Conservation (phyloP, 1,140 invertebrate genomes). For the Orchesella cincta region DNA sequence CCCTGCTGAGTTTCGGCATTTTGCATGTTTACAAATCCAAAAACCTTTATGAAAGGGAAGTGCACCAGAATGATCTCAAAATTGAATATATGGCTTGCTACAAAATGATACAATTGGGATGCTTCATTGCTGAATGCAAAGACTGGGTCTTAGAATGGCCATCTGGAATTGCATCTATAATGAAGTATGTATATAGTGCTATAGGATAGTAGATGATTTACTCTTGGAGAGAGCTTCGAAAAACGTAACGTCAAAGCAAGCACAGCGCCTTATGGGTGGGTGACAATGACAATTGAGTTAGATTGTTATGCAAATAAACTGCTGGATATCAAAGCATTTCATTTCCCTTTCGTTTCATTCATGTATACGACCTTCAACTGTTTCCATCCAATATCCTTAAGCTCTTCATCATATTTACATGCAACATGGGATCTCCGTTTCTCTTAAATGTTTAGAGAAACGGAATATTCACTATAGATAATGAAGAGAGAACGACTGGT, state of each 20-base stretch:
- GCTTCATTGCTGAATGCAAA: neutral
- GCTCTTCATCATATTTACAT: too few species aligned
- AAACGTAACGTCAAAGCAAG: neutral
- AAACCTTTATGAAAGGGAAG: constrained; percentile 18
- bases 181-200: constrained; percentile 17
- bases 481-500: too few species aligned
- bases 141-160: neutral
- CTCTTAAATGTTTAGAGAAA: too few species aligned
- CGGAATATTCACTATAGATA: too few species aligned
- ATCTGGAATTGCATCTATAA: constrained; percentile 14
- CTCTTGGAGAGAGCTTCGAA: neutral
- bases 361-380: too few species aligned
- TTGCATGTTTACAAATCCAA: constrained; percentile 6
- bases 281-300: constrained; percentile 46
- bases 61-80: constrained; percentile 8
- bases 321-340: constrained; percentile 24
- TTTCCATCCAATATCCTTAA: neutral
- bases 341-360: neutral
- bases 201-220: constrained; percentile 14
- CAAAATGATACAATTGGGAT: neutral
- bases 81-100: too few species aligned
- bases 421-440: too few species aligned
- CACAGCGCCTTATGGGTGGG: constrained; percentile 17
- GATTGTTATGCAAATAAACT: constrained; percentile 49
- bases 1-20: neutral